phyloP scores from a whole-genome alignment of 2,113 vertebrate species.

The Varanus komodoensis region DNA sequence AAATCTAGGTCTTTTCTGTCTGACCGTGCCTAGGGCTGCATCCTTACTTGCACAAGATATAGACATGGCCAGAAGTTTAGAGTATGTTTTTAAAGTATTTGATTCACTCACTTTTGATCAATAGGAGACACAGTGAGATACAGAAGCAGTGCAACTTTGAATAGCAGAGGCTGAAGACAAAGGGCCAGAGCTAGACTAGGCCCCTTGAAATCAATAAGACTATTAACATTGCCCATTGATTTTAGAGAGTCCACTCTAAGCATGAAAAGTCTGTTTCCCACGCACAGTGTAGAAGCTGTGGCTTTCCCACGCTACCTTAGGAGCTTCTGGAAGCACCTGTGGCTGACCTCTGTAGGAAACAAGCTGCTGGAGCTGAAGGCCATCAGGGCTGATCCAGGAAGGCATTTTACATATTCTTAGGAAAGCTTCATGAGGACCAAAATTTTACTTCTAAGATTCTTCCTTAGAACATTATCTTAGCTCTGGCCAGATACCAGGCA shows the following conservation, averaged over 20 bases:
- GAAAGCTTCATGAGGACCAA: constrained; percentile 71
- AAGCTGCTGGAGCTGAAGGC: neutral
- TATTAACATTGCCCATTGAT: neutral
- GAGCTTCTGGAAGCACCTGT: constrained; percentile 3
- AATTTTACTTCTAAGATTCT: constrained; percentile 70
- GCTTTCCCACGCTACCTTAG: neutral
- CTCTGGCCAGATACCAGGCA: constrained; percentile 74
- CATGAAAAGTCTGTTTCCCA: neutral
- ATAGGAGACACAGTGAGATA: neutral
- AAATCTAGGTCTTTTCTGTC: neutral
- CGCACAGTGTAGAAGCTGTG: neutral
- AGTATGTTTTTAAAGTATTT: neutral
- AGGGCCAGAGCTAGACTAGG: no score
- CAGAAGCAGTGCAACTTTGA: neutral
- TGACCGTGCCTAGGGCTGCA: no score
- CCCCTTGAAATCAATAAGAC: neutral
- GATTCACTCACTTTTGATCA: neutral
- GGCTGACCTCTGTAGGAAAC: neutral
- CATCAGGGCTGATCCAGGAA: neutral
- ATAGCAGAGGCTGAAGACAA: neutral
- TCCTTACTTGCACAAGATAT: neutral
- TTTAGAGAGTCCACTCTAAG: neutral
- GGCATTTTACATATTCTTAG: neutral
- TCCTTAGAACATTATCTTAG: constrained; percentile 68
- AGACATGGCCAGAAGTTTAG: neutral